These are phyloP conservation scores for Cairina moschata DNA, from an alignment of 2,113 vertebrate species.

Conservation along the genomic window DNA sequence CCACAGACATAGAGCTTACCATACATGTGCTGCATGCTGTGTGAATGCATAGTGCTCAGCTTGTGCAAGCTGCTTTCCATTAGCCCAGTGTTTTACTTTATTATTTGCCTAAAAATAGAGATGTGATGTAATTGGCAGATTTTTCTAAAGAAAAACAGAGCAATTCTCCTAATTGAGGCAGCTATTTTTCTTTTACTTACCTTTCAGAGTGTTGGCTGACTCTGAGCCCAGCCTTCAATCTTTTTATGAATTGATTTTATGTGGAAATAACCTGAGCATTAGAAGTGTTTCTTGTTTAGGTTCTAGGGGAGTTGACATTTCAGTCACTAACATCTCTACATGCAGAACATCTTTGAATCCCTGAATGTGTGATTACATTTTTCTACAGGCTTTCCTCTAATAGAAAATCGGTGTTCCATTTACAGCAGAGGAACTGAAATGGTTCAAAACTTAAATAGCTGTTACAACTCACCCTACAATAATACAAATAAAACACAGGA, in stretches of 20 bases:
- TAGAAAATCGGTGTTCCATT: slow-evolving; percentile 1
- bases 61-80: neutral
- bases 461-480: neutral
- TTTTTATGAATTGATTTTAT: neutral
- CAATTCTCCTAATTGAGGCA: neutral
- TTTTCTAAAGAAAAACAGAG: neutral
- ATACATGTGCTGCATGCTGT: neutral
- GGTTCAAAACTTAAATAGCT: neutral
- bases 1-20: neutral
- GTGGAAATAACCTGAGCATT: neutral
- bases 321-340: neutral
- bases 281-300: neutral
- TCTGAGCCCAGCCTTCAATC: neutral
- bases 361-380: neutral
- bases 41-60: neutral
- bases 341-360: neutral
- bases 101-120: slow-evolving; percentile 34
- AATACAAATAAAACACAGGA: neutral
- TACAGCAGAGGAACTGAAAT: neutral
- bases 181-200: neutral
- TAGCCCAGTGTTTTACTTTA: slow-evolving; percentile 5
- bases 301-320: neutral
- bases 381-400: slow-evolving; percentile 17
- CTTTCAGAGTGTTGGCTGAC: neutral
- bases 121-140: neutral